Percentiles rank a stretch among this genome's conserved stretches.
Evolutionary conservation across 1,140 invertebrate species (phyloP).

Genomic region (Cherax quadricarinatus): DNA sequence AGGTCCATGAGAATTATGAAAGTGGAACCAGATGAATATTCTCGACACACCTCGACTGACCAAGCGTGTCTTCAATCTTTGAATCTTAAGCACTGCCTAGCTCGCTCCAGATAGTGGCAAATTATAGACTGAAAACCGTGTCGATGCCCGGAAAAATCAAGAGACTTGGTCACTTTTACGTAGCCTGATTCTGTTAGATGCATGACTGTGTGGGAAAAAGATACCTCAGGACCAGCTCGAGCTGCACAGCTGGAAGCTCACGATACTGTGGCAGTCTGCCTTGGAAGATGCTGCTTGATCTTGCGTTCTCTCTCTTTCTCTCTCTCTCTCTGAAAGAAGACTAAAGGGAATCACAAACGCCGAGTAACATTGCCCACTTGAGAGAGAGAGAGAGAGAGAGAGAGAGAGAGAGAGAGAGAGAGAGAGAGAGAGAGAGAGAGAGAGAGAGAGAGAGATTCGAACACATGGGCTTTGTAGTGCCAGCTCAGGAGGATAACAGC

Average conservation of each 20-base stretch:
- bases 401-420: too few relatives aligned
- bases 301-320: not conserved
- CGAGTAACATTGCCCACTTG: too few relatives aligned
- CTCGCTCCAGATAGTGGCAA: constrained; percentile 15
- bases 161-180: constrained; percentile 17
- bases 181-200: not conserved
- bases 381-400: too few relatives aligned
- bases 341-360: too few relatives aligned
- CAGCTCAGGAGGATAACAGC: too few relatives aligned
- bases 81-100: not conserved
- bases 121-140: constrained; percentile 18
- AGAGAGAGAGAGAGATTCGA: too few relatives aligned
- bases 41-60: not conserved
- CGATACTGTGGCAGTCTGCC: not conserved
- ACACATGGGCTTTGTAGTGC: too few relatives aligned
- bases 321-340: too few relatives aligned
- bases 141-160: not conserved
- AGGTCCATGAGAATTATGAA: not conserved
- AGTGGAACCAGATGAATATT: not conserved
- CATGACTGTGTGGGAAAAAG: not conserved
- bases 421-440: too few relatives aligned
- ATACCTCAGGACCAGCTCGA: not conserved
- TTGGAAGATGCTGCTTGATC: not conserved
- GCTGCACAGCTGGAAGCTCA: not conserved
- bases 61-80: not conserved